These are phyloP conservation scores for Tinea trinotella DNA, from an alignment of 2,888 invertebrate species.

Conservation along the genomic window DNA sequence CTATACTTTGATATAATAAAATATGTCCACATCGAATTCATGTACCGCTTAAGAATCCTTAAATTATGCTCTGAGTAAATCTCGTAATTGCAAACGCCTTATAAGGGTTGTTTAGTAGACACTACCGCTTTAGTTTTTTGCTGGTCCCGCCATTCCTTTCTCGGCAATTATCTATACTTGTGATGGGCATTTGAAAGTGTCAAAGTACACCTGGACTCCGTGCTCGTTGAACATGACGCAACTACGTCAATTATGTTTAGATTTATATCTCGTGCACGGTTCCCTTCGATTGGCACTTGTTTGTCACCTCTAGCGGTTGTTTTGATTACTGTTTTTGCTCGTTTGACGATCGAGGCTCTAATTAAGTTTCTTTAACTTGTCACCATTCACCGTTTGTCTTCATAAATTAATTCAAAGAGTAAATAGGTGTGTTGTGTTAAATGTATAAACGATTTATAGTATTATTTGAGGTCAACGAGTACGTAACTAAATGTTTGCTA, in stretches of 20 bases:
- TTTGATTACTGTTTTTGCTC: slow-evolving; percentile 7
- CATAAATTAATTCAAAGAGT: no score
- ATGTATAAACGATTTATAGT: not conserved
- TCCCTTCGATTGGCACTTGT: slow-evolving; percentile 4
- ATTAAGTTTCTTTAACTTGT: no score
- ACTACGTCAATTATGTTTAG: slow-evolving; percentile 29
- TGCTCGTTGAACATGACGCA: slow-evolving; percentile 24
- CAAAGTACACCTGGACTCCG: slow-evolving; percentile 23
- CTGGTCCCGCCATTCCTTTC: not conserved
- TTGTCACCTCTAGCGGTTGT: slow-evolving; percentile 9
- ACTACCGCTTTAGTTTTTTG: slow-evolving; percentile 15
- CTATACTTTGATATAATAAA: not conserved
- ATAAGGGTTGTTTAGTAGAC: slow-evolving; percentile 3
- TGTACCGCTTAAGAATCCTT: not conserved
- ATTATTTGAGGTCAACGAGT: not conserved
- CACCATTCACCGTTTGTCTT: no score
- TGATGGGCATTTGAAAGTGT: slow-evolving; percentile 18
- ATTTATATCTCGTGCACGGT: slow-evolving; percentile 28
- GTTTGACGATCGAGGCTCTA: not conserved
- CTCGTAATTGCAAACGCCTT: slow-evolving; percentile 5
- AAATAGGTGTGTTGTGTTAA: no score
- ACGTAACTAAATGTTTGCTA: not conserved
- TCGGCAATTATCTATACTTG: slow-evolving; percentile 10
- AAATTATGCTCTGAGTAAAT: slow-evolving; percentile 1
- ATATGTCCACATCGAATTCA: not conserved